Base-by-base conservation (phyloP, 2,113 vertebrate genomes). In the Phyllopteryx taeniolatus region DNA sequence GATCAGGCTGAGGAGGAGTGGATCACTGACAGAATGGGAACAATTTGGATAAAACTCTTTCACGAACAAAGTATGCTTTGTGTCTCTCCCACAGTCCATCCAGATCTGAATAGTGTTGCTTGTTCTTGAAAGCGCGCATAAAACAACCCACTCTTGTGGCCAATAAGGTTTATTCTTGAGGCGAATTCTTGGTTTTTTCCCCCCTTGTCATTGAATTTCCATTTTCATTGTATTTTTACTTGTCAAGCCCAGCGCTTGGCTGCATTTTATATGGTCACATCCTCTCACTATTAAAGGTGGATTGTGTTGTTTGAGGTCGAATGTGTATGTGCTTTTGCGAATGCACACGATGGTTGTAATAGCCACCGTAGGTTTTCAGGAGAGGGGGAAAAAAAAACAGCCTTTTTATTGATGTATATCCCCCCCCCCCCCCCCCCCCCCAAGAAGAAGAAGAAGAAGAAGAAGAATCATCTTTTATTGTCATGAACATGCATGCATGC, bases 11-110 rank as follows among this genome's bases (percentile, higher is more conserved):
- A 82, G 74, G 86, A 83, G 75, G 79, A 82, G 70, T 79, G 72
- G 75, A 89, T 85, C 86, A 82, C 71, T 68, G 75, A 81, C 83
- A 78, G 75, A 80, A 80, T 72, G 63, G 75, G 79, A 78, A 80
- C 84, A 83, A 84, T 90, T 88, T 84, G 73, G 59, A 72, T 74
- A 81, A 79, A 39, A 81, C 31, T 70, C 73, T 57, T 65, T 10
- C 74, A 70, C 17, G 66, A 64, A 77, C 77, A 75, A 72, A 77
- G 74, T 77, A 72, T 76, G 74, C 81, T 72, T 70, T 61, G 70
- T 63, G 72, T n/a, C 31, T 70, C 68, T 53, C 72, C 73, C 71
- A 42, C 71, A 74, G 73, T 79, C 71, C 70, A 68, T 3, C 0
- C 6, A 33, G 33, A 68, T 14, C n/a, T 72, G 80, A 84, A 86